Evolutionary conservation across 2,113 vertebrate genomes (phyloP).

Genomic region (Neotoma lepida): DNA sequence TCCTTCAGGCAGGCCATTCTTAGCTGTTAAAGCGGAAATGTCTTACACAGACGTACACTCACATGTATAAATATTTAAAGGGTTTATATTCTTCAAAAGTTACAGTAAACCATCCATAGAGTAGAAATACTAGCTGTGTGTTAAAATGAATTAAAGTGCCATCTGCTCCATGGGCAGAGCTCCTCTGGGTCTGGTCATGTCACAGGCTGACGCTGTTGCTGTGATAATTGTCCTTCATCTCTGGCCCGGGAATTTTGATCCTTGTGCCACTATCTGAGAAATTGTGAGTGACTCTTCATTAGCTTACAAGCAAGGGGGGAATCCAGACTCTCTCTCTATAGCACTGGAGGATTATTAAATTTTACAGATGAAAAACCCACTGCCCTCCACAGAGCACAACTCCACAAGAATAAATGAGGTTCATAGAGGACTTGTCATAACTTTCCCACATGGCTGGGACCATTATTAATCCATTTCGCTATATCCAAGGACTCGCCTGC

Average conservation of each 20-base stretch:
- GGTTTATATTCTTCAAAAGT: not conserved
- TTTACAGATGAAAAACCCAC: slow-evolving; percentile 28
- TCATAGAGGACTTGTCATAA: not conserved
- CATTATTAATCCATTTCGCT: slow-evolving; percentile 14
- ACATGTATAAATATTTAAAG: not conserved
- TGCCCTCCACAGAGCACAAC: not conserved
- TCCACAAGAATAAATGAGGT: slow-evolving; percentile 15
- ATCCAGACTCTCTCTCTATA: not conserved
- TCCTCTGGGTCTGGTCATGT: not conserved
- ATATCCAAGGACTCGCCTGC: not conserved
- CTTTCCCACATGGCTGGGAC: not conserved
- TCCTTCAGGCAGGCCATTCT: not conserved
- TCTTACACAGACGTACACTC: not conserved
- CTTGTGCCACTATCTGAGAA: not conserved
- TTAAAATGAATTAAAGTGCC: not conserved
- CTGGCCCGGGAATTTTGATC: not conserved
- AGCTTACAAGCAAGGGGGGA: not conserved
- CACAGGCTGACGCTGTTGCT: not conserved
- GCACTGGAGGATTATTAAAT: slow-evolving; percentile 7
- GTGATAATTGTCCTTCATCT: not conserved
- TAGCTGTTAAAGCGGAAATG: not conserved
- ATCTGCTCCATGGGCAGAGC: not conserved
- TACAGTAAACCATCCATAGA: not conserved
- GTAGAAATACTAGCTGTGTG: not conserved
- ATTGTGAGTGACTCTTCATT: not conserved